Evolutionary conservation across 2,797 vertebrate genomes (phyloP).

Genomic region (Danio tinwini): DNA sequence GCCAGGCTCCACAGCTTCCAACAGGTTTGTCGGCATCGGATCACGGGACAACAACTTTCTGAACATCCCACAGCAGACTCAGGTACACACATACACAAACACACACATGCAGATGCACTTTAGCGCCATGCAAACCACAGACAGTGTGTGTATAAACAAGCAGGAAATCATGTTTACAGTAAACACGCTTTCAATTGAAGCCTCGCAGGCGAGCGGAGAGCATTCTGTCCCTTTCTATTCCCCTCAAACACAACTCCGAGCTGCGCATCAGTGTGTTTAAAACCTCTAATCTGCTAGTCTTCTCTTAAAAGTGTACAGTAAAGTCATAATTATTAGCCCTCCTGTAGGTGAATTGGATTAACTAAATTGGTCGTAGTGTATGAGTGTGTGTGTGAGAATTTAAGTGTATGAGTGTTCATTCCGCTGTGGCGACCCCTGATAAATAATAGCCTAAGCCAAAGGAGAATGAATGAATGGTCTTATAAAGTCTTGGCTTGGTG

Average conservation of each 20-base stretch:
- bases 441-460: too few species aligned
- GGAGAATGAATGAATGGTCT: too few species aligned
- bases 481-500: too few species aligned
- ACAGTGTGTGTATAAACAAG: slow-evolving; percentile 1
- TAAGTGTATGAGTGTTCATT: too few species aligned
- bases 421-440: too few species aligned
- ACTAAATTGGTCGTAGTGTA: too few species aligned
- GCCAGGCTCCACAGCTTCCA: slow-evolving; percentile 96
- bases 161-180: slow-evolving; percentile 13
- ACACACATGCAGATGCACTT: background rate
- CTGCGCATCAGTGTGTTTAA: background rate
- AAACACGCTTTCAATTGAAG: background rate
- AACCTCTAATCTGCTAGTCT: background rate
- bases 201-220: background rate
- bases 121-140: background rate
- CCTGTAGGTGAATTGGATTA: too few species aligned
- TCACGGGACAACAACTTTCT: slow-evolving; percentile 99
- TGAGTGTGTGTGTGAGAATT: too few species aligned
- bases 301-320: background rate
- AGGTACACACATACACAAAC: slow-evolving; percentile 75
- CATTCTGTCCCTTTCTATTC: slow-evolving; percentile 1
- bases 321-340: too few species aligned
- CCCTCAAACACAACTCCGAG: background rate
- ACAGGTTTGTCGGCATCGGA: slow-evolving; percentile 99
- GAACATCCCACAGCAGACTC: slow-evolving; percentile 96